phyloP scores from a whole-genome alignment of 1,140 invertebrate genomes.

The Macrobrachium rosenbergii region DNA sequence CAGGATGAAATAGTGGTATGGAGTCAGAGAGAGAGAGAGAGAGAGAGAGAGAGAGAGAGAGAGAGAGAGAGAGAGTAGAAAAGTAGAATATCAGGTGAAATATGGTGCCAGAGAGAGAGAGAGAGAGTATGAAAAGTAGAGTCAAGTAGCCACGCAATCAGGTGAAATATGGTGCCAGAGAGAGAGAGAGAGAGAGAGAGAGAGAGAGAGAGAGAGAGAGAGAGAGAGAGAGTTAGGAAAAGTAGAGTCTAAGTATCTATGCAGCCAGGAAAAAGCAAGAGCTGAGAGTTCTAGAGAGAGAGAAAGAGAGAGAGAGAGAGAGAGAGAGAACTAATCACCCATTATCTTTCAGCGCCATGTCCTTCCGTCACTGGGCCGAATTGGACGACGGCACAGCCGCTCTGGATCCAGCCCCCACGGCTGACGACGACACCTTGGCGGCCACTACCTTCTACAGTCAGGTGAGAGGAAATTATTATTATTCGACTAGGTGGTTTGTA shows the following conservation, averaged over 20 bases:
- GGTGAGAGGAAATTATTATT: background rate
- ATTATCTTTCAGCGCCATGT: constrained; percentile 38
- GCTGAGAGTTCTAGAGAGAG: background rate
- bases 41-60: too few species aligned
- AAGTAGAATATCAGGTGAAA: too few species aligned
- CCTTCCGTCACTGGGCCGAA: constrained; percentile 57
- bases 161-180: background rate
- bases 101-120: background rate
- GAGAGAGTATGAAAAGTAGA: too few species aligned
- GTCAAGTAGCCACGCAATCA: too few species aligned
- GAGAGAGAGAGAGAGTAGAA: too few species aligned
- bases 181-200: background rate
- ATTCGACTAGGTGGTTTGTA: too few species aligned
- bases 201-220: background rate
- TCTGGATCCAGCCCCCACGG: constrained; percentile 45
- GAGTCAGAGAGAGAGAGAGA: background rate
- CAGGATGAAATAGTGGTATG: too few species aligned
- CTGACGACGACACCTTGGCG: constrained; percentile 53
- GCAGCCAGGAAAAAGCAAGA: too few species aligned
- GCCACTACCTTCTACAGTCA: constrained; percentile 56
- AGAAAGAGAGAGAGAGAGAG: background rate
- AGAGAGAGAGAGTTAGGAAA: background rate
- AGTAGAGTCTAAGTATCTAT: background rate
- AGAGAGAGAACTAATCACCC: background rate
- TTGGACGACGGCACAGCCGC: constrained; percentile 45